phyloP scores from a whole-genome alignment of 2,888 invertebrate species.

The Ramazzottius varieornatus region DNA sequence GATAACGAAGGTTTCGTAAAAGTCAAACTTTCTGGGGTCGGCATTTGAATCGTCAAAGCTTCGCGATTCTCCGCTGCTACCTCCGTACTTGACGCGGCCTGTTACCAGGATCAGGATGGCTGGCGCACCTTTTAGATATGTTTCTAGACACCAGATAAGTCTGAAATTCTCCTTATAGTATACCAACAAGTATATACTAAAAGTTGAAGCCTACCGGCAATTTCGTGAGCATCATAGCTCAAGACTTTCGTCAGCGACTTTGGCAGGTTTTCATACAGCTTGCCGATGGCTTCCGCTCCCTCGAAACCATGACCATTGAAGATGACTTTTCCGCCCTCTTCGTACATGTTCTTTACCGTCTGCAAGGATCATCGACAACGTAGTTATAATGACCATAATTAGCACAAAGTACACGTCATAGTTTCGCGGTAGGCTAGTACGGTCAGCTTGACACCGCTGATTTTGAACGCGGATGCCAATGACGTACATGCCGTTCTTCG shows the following conservation, averaged over 20 bases:
- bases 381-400: neutral
- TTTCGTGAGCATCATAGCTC: neutral
- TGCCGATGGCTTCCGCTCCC: neutral
- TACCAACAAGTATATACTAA: too few species aligned
- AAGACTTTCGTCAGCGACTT: neutral
- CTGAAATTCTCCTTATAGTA: too few species aligned
- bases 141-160: too few species aligned
- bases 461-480: neutral
- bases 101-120: neutral
- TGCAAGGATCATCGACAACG: too few species aligned
- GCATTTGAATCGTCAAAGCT: neutral
- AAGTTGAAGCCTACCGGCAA: neutral
- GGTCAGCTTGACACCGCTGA: neutral
- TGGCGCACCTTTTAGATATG: neutral
- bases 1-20: constrained; percentile 1
- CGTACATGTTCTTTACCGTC: neutral
- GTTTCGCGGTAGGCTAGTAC: too few species aligned
- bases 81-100: neutral
- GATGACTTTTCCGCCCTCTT: neutral
- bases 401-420: too few species aligned
- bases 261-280: neutral
- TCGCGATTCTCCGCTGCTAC: neutral
- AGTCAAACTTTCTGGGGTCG: neutral
- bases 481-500: neutral
- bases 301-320: neutral